phyloP scores from a whole-genome alignment of 2,797 vertebrate genomes.

The Falco columbarius region DNA sequence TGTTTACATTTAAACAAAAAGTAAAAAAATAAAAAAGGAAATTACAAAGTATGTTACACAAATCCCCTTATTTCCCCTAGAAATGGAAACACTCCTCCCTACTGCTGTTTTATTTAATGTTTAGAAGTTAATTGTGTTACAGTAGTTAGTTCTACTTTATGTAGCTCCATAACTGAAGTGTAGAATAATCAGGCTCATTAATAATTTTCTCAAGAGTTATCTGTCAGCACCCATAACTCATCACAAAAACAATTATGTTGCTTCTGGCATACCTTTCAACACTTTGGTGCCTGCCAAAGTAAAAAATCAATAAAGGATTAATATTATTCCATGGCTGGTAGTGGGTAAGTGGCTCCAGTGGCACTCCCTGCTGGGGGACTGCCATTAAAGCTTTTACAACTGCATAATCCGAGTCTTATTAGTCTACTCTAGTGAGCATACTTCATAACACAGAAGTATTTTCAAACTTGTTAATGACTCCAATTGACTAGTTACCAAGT shows the following conservation, averaged over 20 bases:
- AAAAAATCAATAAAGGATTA: background rate
- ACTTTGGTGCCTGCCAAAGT: background rate
- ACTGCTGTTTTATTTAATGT: background rate
- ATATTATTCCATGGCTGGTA: background rate
- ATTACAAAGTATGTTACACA: background rate
- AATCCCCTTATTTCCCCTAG: background rate
- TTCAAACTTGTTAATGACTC: background rate
- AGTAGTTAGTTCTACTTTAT: background rate
- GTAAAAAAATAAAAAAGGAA: background rate
- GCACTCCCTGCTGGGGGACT: background rate
- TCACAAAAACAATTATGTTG: background rate
- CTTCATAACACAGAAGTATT: background rate
- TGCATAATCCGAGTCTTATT: background rate
- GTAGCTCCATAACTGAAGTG: background rate
- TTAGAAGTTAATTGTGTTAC: background rate
- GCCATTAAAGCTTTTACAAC: background rate
- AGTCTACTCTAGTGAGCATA: background rate
- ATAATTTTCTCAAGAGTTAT: constrained; percentile 16
- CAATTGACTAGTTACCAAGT: background rate
- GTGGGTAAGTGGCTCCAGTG: background rate
- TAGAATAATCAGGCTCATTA: background rate
- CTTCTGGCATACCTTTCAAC: background rate
- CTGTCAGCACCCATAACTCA: constrained; percentile 26
- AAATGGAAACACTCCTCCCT: background rate
- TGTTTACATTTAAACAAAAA: background rate